phyloP scores from a whole-genome alignment of 2,888 invertebrate species.

The Volucella zonaria region DNA sequence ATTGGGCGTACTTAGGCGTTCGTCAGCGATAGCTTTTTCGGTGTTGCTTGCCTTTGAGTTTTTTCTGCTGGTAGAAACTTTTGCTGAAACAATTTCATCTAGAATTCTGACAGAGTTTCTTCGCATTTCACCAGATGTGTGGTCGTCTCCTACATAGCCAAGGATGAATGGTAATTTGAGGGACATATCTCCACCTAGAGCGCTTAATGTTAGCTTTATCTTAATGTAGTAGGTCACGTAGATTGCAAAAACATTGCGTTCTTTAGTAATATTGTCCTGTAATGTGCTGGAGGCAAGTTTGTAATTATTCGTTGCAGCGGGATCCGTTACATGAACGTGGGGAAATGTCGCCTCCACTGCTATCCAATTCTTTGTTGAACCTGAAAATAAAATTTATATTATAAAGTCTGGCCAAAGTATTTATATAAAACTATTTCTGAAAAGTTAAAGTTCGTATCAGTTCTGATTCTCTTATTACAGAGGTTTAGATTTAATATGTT shows the following conservation, averaged over 20 bases:
- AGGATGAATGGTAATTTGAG: constrained; percentile 90
- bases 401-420: background rate
- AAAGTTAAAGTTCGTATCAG: no score
- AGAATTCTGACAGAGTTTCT: constrained; percentile 49
- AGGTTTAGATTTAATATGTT: no score
- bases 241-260: constrained; percentile 90
- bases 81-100: constrained; percentile 41
- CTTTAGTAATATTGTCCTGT: constrained; percentile 76
- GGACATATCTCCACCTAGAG: constrained; percentile 90
- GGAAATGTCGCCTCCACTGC: constrained; percentile 91
- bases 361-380: constrained; percentile 93
- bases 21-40: background rate
- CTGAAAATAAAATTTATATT: constrained; percentile 78
- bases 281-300: constrained; percentile 77
- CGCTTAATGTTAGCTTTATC: constrained; percentile 89
- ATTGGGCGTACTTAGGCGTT: constrained; percentile 2
- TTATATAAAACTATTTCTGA: no score
- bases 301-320: constrained; percentile 68
- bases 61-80: constrained; percentile 36
- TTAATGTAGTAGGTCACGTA: constrained; percentile 94
- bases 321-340: constrained; percentile 80
- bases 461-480: no score
- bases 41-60: constrained; percentile 44
- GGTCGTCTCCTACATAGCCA: constrained; percentile 84
- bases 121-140: constrained; percentile 33